phyloP scores from a whole-genome alignment of 1,140 invertebrate genomes.

The Atopsyche davidsoni region DNA sequence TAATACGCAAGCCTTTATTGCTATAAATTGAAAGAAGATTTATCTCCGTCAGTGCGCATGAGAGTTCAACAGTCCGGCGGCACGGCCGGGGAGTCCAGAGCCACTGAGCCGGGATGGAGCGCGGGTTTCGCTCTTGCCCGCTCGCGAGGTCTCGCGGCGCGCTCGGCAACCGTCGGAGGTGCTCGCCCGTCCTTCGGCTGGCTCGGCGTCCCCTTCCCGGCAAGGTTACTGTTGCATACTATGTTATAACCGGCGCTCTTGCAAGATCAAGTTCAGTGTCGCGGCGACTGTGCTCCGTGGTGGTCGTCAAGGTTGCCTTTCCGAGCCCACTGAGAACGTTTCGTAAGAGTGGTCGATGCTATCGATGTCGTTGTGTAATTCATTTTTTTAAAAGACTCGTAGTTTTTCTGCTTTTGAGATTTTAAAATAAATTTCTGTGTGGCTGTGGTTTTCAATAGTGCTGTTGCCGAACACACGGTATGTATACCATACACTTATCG shows the following conservation, averaged over 20 bases:
- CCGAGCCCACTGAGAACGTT: too few relatives aligned
- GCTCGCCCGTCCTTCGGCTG: constrained; percentile 44
- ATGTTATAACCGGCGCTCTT: constrained; percentile 51
- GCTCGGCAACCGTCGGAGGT: constrained; percentile 18
- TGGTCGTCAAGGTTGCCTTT: too few relatives aligned
- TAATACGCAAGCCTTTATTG: too few relatives aligned
- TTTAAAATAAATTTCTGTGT: too few relatives aligned
- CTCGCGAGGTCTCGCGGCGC: not conserved
- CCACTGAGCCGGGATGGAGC: too few relatives aligned
- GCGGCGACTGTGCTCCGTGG: constrained; percentile 43
- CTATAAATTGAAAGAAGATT: constrained; percentile 26
- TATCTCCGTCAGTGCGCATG: constrained; percentile 24
- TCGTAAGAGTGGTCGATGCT: too few relatives aligned
- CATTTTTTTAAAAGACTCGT: too few relatives aligned
- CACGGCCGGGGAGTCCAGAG: constrained; percentile 1
- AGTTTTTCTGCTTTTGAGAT: too few relatives aligned
- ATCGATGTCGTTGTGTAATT: too few relatives aligned
- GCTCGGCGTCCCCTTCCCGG: constrained; percentile 43
- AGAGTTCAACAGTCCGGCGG: constrained; percentile 26
- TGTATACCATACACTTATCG: too few relatives aligned
- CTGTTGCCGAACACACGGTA: too few relatives aligned
- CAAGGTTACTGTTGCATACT: constrained; percentile 52
- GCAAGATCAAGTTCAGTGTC: constrained; percentile 51
- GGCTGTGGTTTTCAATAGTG: too few relatives aligned
- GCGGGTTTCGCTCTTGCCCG: not conserved